Conservation (phyloP, 2,888 invertebrate species). For the Autographa gamma region DNA sequence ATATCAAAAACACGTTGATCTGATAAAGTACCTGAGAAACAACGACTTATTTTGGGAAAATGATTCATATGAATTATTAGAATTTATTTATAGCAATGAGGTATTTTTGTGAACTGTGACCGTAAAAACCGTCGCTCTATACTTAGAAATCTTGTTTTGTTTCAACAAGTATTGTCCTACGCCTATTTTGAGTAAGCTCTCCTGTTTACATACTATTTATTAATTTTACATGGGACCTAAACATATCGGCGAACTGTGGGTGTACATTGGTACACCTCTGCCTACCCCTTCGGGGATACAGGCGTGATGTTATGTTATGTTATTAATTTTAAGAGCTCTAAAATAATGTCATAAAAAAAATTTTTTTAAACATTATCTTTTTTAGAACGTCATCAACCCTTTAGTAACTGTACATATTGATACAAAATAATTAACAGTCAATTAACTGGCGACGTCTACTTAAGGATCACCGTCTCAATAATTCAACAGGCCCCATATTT, state of each 20-base stretch:
- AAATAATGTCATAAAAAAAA: background rate
- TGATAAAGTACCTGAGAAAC: conserved; percentile 26
- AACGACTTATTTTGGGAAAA: conserved; percentile 40
- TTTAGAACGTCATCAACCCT: too few species aligned
- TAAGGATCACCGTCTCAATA: conserved; percentile 63
- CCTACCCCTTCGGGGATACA: too few species aligned
- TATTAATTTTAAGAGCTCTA: background rate
- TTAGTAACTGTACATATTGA: background rate
- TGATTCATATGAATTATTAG: conserved; percentile 12
- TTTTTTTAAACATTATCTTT: too few species aligned
- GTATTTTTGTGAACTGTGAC: background rate
- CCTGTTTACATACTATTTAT: too few species aligned
- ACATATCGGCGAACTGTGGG: too few species aligned
- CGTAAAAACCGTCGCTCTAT: background rate
- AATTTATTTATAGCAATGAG: conserved; percentile 13
- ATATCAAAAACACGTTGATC: conserved; percentile 41
- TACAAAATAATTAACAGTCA: background rate
- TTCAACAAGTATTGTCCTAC: too few species aligned
- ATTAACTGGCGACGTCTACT: conserved; percentile 47
- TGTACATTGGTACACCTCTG: too few species aligned
- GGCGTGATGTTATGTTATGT: too few species aligned
- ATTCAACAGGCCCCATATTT: conserved; percentile 71
- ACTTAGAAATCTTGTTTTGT: too few species aligned
- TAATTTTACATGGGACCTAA: too few species aligned
- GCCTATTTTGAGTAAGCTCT: too few species aligned